phyloP scores from a whole-genome alignment of 2,113 vertebrate species.

The Ailurus styani region DNA sequence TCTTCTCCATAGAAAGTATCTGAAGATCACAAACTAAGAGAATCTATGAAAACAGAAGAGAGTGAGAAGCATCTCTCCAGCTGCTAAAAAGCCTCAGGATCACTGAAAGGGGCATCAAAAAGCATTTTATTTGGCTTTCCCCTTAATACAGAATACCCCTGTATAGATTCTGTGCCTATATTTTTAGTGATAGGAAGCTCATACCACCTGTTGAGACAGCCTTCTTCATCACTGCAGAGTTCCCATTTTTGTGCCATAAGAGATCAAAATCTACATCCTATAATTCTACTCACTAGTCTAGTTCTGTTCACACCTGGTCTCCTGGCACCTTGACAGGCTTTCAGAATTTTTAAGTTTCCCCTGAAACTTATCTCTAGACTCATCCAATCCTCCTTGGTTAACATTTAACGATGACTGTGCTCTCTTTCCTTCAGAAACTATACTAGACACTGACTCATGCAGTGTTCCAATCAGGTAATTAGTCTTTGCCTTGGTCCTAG shows the following conservation, averaged over 20 bases:
- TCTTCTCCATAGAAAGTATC: background rate
- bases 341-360: background rate
- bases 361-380: background rate
- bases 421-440: background rate
- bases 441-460: background rate
- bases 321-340: background rate
- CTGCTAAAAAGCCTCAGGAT: background rate
- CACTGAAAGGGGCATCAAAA: background rate
- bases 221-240: background rate
- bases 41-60: background rate
- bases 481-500: background rate
- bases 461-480: background rate
- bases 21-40: background rate
- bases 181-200: background rate
- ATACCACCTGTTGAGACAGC: background rate
- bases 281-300: background rate
- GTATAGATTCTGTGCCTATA: background rate
- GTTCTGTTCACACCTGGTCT: background rate
- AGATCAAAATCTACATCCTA: background rate
- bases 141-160: background rate
- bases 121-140: background rate
- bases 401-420: background rate
- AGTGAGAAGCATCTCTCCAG: background rate
- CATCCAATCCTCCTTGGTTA: background rate
- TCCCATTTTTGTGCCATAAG: background rate